Base-by-base conservation (phyloP, 2,888 invertebrate species). In the Drosophila nigricruria region DNA sequence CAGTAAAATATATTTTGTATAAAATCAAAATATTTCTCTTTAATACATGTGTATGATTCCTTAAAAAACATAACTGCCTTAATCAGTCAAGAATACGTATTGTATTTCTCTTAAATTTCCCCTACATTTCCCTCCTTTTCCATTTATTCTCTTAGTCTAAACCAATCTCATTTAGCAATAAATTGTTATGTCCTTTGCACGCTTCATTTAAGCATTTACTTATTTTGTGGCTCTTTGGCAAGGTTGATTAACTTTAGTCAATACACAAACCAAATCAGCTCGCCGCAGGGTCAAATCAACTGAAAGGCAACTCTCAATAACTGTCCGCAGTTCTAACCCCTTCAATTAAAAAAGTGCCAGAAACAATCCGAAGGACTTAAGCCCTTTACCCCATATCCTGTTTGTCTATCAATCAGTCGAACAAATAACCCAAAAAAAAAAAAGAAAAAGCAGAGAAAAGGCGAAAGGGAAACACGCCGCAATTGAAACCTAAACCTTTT, bases 331-430 rank as follows among this genome's bases (percentile, higher is more conserved):
- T 42, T 38, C 40, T 65, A 67, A 77, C 77, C 83, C 71, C 70
- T 88, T 72, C 78, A 85, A 80, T 85, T 86, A 68, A 78, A 78
- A 73, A 78, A 57, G 70, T 76, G 81, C 78, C 67, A 85, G 59
- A 57, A 65, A 62, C 70, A 67, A 32, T 63, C 32, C 36, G 9
- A 23, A 58, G 27, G 32, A 49, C 71, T 16, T 50, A 34, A 63
- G 23, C 63, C 54, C 25, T 25, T 25, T 47, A 43, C 53, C 23
- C 49, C 40, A 34, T 50, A 58, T 45, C 61, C 63, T 88, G 69
- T 84, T 88, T 84, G 89, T 74, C 82, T 82, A 82, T 88, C 87
- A 84, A 88, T 84, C 84, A 83, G 89, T 61, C 68, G 70, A 58
- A 66, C 66, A 80, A 80, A 81, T 68, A 80, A 60, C 74, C 67